Percentiles rank a stretch among this genome's conserved stretches.
Conservation (phyloP, 2,888 invertebrate genomes). For the Nomada flava region DNA sequence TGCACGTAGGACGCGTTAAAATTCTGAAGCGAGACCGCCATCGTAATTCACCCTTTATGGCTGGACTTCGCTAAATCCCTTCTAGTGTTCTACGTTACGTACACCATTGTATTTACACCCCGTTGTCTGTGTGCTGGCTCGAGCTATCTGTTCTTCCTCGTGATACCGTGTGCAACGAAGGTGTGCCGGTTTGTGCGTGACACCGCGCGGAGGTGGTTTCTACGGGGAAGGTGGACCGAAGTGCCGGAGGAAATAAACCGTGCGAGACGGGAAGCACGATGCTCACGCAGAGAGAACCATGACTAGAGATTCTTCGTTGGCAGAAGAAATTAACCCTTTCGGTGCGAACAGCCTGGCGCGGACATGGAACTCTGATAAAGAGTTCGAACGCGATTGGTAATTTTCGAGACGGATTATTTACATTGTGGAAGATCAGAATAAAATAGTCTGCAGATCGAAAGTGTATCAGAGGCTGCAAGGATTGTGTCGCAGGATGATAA, state of each 20-base stretch:
- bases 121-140: conserved; percentile 1
- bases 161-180: not conserved
- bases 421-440: too few species aligned
- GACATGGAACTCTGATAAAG: too few species aligned
- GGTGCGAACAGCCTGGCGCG: too few species aligned
- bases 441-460: too few species aligned
- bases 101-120: conserved; percentile 33
- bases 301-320: conserved; percentile 12
- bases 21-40: conserved; percentile 77
- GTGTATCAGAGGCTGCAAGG: too few species aligned
- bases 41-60: conserved; percentile 80
- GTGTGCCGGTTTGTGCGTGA: not conserved
- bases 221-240: conserved; percentile 7
- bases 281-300: conserved; percentile 21
- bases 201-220: conserved; percentile 24
- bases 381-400: too few species aligned
- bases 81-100: conserved; percentile 62
- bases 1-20: conserved; percentile 64
- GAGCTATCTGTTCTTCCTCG: not conserved
- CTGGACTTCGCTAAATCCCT: conserved; percentile 78
- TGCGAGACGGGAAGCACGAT: conserved; percentile 17
- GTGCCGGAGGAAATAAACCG: conserved; percentile 35
- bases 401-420: too few species aligned
- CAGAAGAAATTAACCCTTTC: too few species aligned
- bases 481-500: too few species aligned